These are phyloP conservation scores for Ceratina japonica DNA, from an alignment of 1,140 invertebrate genomes.

Conservation along the genomic window DNA sequence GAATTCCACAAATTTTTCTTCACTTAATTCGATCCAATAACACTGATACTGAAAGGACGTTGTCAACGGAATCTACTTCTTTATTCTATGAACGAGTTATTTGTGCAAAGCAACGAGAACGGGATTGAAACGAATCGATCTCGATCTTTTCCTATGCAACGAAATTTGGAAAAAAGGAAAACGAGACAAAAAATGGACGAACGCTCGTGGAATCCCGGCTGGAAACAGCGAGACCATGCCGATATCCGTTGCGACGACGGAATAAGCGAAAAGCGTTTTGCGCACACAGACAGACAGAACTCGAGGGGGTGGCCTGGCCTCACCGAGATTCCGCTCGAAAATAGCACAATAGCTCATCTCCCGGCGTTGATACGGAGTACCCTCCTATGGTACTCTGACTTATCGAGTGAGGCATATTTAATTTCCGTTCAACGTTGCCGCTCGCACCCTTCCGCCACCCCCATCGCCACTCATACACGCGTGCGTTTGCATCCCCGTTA, in stretches of 20 bases:
- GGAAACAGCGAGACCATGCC: constrained; percentile 36
- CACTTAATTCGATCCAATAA: too few relatives aligned
- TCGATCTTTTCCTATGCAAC: too few relatives aligned
- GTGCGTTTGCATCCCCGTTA: constrained; percentile 15
- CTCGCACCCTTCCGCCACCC: not conserved
- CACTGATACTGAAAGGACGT: too few relatives aligned
- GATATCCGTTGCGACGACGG: constrained; percentile 50
- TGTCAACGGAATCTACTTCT: too few relatives aligned
- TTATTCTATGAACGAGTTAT: too few relatives aligned
- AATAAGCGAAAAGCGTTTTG: constrained; percentile 62
- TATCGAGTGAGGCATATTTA: constrained; percentile 80
- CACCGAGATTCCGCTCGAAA: constrained; percentile 76
- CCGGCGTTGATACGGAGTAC: constrained; percentile 74
- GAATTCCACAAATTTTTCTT: too few relatives aligned
- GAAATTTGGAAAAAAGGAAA: not conserved
- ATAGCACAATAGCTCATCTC: constrained; percentile 80
- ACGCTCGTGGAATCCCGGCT: constrained; percentile 17
- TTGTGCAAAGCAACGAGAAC: too few relatives aligned
- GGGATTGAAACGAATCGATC: too few relatives aligned
- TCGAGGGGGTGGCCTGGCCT: constrained; percentile 63
- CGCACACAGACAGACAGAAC: constrained; percentile 51
- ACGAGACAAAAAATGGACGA: constrained; percentile 6
- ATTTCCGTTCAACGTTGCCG: constrained; percentile 76
- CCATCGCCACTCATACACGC: constrained; percentile 26
- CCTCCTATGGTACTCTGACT: constrained; percentile 73